These are phyloP conservation scores for Otus sunia DNA, from an alignment of 2,113 vertebrate species.

Conservation along the genomic window DNA sequence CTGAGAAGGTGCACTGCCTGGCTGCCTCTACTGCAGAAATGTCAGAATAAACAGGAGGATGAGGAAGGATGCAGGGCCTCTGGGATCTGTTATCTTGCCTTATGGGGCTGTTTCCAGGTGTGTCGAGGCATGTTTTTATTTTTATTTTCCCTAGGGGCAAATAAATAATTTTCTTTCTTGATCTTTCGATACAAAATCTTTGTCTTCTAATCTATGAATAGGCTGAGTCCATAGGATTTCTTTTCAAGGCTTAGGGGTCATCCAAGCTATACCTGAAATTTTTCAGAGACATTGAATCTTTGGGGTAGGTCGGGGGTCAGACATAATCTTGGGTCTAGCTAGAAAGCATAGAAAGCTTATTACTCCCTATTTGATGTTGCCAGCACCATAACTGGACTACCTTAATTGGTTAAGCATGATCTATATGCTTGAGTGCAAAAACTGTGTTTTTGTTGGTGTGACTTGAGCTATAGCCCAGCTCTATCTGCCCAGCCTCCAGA, in stretches of 20 bases:
- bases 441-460: rapidly evolving
- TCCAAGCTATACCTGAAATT: neutral
- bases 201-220: neutral
- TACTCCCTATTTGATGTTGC: neutral
- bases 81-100: neutral
- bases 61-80: neutral
- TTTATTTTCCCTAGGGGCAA: neutral
- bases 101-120: neutral
- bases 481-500: neutral
- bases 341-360: neutral
- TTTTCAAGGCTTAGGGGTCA: neutral
- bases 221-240: neutral
- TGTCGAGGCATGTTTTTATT: neutral
- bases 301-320: rapidly evolving
- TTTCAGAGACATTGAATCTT: neutral
- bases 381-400: neutral
- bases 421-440: neutral
- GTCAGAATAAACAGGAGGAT: slow-evolving; percentile 1
- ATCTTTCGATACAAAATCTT: neutral
- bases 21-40: neutral
- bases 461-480: neutral
- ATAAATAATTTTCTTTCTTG: neutral
- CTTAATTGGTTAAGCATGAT: neutral
- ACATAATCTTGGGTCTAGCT: neutral
- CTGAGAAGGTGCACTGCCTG: slow-evolving; percentile 10